phyloP scores from a whole-genome alignment of 2,888 invertebrate species.

The Bombyx huttoni region DNA sequence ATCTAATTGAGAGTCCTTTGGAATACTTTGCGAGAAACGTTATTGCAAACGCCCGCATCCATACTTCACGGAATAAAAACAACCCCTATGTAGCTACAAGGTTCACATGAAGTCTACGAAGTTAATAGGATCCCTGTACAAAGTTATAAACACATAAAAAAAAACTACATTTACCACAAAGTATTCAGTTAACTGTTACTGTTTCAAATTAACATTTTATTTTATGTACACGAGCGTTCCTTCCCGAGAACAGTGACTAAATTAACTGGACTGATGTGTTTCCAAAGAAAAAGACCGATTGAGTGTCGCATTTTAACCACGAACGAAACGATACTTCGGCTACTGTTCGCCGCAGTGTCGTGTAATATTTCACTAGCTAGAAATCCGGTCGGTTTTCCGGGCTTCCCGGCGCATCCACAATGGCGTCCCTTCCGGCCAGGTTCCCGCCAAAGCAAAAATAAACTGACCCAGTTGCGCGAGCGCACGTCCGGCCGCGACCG shows the following conservation, averaged over 20 bases:
- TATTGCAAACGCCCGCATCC: conserved; percentile 64
- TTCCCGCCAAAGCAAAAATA: conserved; percentile 73
- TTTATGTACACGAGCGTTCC: conserved; percentile 23
- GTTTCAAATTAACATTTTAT: conserved; percentile 36
- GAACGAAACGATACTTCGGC: conserved; percentile 34
- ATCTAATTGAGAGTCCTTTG: conserved; percentile 64
- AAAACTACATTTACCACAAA: conserved; percentile 16
- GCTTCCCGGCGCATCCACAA: conserved; percentile 66
- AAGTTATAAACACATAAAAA: conserved; percentile 27
- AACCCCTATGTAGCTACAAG: conserved; percentile 38
- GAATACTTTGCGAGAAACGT: conserved; percentile 48
- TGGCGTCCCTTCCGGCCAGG: conserved; percentile 68
- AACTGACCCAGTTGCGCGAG: conserved; percentile 65
- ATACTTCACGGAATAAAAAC: conserved; percentile 27
- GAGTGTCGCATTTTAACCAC: conserved; percentile 24
- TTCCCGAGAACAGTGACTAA: conserved; percentile 25
- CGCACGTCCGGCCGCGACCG: conserved; percentile 49
- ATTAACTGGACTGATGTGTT: conserved; percentile 43
- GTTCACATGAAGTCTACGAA: conserved; percentile 39
- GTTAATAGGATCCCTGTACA: conserved; percentile 24
- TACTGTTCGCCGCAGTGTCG: conserved; percentile 31
- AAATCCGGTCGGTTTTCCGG: conserved; percentile 67
- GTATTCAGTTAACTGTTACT: conserved; percentile 26
- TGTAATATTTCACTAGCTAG: conserved; percentile 64
- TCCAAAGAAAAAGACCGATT: conserved; percentile 38